Evolutionary conservation across 2,888 invertebrate species (phyloP).

Genomic region (Trachelus stipa): DNA sequence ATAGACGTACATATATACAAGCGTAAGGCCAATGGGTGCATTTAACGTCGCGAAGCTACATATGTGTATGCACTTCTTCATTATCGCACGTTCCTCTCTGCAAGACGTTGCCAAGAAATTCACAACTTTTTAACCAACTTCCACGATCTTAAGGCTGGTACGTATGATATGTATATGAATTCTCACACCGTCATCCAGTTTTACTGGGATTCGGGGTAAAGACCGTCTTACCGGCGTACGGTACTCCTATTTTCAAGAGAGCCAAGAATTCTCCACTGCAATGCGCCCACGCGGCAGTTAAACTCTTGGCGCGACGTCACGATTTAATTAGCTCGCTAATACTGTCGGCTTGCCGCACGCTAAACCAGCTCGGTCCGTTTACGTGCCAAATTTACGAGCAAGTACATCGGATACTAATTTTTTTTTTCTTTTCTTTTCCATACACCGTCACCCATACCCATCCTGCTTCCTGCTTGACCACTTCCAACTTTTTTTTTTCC

Average conservation of each 20-base stretch:
- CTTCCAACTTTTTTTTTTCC: background rate
- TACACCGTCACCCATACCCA: background rate
- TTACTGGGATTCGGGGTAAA: background rate
- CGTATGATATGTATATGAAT: background rate
- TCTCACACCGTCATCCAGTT: background rate
- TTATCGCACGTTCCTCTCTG: background rate
- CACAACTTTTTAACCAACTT: background rate
- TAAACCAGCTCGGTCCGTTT: conserved; percentile 11
- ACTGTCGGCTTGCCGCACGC: conserved; percentile 8
- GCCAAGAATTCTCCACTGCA: conserved; percentile 46
- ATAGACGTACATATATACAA: too few species aligned
- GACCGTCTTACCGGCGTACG: background rate
- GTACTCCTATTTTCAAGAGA: conserved; percentile 6
- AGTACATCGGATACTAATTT: background rate
- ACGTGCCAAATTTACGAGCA: conserved; percentile 17
- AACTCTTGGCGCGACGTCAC: conserved; percentile 38
- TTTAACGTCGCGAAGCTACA: background rate
- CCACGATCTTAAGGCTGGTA: too few species aligned
- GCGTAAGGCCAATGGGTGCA: background rate
- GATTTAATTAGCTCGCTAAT: conserved; percentile 46
- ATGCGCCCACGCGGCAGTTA: conserved; percentile 40
- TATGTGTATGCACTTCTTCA: background rate
- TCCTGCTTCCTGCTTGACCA: background rate
- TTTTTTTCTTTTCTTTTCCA: background rate
- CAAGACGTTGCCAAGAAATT: background rate